Evolutionary conservation across 1,140 invertebrate genomes (phyloP).

Genomic region (Euborellia annulipes): DNA sequence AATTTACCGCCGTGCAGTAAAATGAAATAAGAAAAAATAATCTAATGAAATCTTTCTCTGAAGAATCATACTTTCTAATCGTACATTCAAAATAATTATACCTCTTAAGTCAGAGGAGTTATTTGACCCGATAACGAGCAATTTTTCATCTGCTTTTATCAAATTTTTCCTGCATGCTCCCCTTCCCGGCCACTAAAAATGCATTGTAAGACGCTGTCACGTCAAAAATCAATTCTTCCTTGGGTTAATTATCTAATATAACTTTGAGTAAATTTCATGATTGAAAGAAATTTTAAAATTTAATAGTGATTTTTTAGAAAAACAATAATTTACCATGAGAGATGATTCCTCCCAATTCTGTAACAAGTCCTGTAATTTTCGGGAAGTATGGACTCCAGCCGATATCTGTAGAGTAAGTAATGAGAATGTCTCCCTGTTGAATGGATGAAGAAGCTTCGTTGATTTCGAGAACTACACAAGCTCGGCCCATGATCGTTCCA

Average conservation of each 20-base stretch:
- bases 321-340: conserved; percentile 52
- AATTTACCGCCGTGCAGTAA: too few species aligned
- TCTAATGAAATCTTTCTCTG: too few species aligned
- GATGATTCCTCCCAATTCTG: conserved; percentile 69
- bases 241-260: conserved; percentile 1
- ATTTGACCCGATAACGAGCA: too few species aligned
- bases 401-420: conserved; percentile 65
- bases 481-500: conserved; percentile 45
- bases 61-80: too few species aligned
- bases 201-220: too few species aligned
- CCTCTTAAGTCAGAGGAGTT: too few species aligned
- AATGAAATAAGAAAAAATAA: too few species aligned
- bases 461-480: conserved; percentile 41
- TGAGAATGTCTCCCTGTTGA: conserved; percentile 53
- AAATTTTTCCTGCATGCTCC: neutral
- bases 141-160: neutral
- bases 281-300: neutral
- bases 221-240: too few species aligned
- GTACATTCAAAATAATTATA: too few species aligned
- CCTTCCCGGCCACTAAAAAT: neutral
- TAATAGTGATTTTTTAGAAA: neutral
- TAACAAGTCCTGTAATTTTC: conserved; percentile 59
- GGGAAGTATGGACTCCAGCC: conserved; percentile 82
- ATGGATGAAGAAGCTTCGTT: conserved; percentile 21
- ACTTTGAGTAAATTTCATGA: neutral